Evolutionary conservation across 2,113 vertebrate genomes (phyloP).

Genomic region (Sceloporus undulatus): DNA sequence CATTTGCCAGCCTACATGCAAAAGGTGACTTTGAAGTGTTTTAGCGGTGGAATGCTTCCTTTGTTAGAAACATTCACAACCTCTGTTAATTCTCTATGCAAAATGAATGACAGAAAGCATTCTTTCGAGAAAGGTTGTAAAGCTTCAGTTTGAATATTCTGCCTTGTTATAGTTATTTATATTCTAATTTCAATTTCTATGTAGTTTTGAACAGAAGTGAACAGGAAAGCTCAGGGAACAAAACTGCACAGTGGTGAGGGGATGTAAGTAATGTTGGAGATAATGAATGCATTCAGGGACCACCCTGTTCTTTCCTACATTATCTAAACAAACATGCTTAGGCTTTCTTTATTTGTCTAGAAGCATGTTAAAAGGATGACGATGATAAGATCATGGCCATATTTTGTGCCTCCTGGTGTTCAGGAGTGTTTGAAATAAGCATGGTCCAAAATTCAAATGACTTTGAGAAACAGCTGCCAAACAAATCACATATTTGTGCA

Average conservation of each 20-base stretch:
- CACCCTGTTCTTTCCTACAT: constrained; percentile 30
- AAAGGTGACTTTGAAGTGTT: constrained; percentile 3
- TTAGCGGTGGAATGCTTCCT: constrained; percentile 5
- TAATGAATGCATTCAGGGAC: constrained; percentile 35
- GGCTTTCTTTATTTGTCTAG: constrained; percentile 35
- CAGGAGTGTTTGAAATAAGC: constrained; percentile 40
- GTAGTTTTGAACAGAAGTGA: neutral
- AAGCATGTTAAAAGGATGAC: constrained; percentile 36
- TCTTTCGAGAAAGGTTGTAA: neutral
- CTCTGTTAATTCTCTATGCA: neutral
- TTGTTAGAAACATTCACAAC: neutral
- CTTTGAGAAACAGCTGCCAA: neutral
- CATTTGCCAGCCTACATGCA: neutral
- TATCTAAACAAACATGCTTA: constrained; percentile 45
- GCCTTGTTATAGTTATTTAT: neutral
- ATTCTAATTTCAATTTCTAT: neutral
- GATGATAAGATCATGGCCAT: constrained; percentile 18
- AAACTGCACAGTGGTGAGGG: neutral
- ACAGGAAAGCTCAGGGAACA: neutral
- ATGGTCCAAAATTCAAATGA: neutral
- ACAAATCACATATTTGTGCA: constrained; percentile 1
- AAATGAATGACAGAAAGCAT: constrained; percentile 14
- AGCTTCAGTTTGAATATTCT: constrained; percentile 17
- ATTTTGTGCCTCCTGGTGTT: constrained; percentile 26
- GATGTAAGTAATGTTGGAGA: neutral